Evolutionary conservation across 2,113 vertebrate genomes (phyloP), one percentile per base, ranked within the genome.

Genomic region (Cochlearius cochlearius): DNA sequence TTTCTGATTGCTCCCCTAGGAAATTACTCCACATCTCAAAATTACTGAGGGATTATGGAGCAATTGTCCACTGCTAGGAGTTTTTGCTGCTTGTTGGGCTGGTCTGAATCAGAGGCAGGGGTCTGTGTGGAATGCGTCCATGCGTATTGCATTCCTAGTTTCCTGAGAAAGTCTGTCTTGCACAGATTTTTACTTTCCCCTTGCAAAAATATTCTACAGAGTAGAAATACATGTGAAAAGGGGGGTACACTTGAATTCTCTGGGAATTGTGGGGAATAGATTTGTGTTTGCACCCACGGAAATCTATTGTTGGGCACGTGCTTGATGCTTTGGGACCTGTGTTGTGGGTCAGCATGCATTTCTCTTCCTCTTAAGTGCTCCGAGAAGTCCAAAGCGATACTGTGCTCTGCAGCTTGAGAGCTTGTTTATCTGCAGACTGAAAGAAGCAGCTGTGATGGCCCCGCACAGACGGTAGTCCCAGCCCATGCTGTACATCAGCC

Each of bases 231-330:
- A 4, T 3, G 32, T 60, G 76, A 23, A 27, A 47, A 72, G n/a
- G 20, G 34, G 53, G 47, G n/a, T 29, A 32, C 10, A 0, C 59
- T 36, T 34, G 74, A 62, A 32, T 30, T 50, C 21, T 36, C 21
- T 75, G 63, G 58, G 68, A 67, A 20, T 5, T 39, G 41, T 26
- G 41, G 17, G 34, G 38, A 76, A 17, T 6, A 67, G 15, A 59
- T 82, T 43, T 4, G 4, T 19, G 58, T 52, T 49, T 30, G 53
- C 26, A 34, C 21, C 36, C 11, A 2, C 23, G 23, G 32, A 63
- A 59, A 10, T 47, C 34, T 21, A 1, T 20, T 10, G 12, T 4
- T 34, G 38, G 43, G 38, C 1, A 0, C 0, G 1, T 18, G 41
- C 63, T 49, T 16, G n/a, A 22, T 47, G 63, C 53, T 52, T 15